Conservation (phyloP, 2,113 vertebrate genomes). For the Acinonyx jubatus region DNA sequence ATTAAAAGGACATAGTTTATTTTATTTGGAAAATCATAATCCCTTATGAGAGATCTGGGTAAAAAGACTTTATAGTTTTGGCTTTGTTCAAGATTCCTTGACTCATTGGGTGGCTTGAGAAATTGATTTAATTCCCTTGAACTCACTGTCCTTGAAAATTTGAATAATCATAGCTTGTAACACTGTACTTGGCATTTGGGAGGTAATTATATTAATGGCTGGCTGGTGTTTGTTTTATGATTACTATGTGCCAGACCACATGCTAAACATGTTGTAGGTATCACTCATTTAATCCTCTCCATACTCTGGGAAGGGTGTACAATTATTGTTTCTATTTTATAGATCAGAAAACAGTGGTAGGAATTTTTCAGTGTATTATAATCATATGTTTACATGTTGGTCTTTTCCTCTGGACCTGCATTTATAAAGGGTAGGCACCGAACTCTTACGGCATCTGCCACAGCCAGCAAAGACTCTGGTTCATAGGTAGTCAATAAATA, state of each 20-base stretch:
- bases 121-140: background rate
- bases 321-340: slow-evolving; percentile 4
- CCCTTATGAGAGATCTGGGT: slow-evolving; percentile 12
- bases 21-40: slow-evolving; percentile 62
- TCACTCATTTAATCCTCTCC: background rate
- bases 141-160: background rate
- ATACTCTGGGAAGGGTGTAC: background rate
- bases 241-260: background rate
- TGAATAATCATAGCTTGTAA: background rate
- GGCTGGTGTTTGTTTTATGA: background rate
- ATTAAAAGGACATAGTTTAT: slow-evolving; percentile 30
- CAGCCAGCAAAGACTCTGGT: background rate
- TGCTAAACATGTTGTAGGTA: background rate
- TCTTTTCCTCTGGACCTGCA: background rate
- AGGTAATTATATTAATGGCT: background rate
- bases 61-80: slow-evolving; percentile 25
- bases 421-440: background rate
- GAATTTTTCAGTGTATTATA: background rate
- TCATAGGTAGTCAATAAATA: background rate
- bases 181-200: background rate
- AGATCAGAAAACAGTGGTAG: background rate
- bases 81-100: slow-evolving; percentile 50
- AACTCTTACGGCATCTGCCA: background rate
- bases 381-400: background rate
- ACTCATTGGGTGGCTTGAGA: slow-evolving; percentile 9